Conservation (phyloP, 2,797 vertebrate species). For the Menidia menidia region DNA sequence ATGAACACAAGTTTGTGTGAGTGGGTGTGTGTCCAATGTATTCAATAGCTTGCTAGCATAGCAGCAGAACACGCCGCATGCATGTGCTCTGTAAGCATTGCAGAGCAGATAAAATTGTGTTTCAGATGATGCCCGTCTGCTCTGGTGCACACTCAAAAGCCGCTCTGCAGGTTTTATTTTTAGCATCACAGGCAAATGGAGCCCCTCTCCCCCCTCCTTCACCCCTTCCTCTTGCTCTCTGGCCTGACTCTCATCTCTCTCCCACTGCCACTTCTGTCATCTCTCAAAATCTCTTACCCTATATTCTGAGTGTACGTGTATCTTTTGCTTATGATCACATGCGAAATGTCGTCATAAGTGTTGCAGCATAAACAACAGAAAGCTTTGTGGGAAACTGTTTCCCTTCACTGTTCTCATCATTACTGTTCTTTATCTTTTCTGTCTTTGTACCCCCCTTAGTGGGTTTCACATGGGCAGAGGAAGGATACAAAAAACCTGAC, state of each 20-base stretch:
- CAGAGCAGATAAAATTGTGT: slow-evolving; percentile 55
- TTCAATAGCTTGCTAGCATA: not conserved
- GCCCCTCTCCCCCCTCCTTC: slow-evolving; percentile 25
- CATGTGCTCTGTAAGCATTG: slow-evolving; percentile 22
- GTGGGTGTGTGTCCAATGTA: slow-evolving; percentile 5
- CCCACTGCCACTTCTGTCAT: slow-evolving; percentile 63
- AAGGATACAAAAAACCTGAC: slow-evolving; percentile 50
- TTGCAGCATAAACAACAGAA: slow-evolving; percentile 16
- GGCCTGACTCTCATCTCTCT: slow-evolving; percentile 53
- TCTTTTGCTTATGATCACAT: slow-evolving; percentile 9
- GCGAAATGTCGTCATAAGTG: slow-evolving; percentile 29
- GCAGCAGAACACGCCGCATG: slow-evolving; percentile 18
- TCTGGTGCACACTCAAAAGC: slow-evolving; percentile 70
- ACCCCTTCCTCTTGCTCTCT: slow-evolving; percentile 30
- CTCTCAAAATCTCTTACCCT: slow-evolving; percentile 56
- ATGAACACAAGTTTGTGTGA: not conserved
- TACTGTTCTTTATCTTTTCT: slow-evolving; percentile 32
- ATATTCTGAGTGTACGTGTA: slow-evolving; percentile 6
- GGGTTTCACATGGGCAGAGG: slow-evolving; percentile 1
- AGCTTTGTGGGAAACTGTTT: slow-evolving; percentile 23
- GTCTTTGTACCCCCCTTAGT: not conserved
- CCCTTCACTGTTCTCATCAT: slow-evolving; percentile 51
- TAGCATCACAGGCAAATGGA: slow-evolving; percentile 76
- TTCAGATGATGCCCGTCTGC: slow-evolving; percentile 70
- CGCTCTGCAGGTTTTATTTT: slow-evolving; percentile 81